phyloP scores from a whole-genome alignment of 2,113 vertebrate species.

The Neofelis nebulosa region DNA sequence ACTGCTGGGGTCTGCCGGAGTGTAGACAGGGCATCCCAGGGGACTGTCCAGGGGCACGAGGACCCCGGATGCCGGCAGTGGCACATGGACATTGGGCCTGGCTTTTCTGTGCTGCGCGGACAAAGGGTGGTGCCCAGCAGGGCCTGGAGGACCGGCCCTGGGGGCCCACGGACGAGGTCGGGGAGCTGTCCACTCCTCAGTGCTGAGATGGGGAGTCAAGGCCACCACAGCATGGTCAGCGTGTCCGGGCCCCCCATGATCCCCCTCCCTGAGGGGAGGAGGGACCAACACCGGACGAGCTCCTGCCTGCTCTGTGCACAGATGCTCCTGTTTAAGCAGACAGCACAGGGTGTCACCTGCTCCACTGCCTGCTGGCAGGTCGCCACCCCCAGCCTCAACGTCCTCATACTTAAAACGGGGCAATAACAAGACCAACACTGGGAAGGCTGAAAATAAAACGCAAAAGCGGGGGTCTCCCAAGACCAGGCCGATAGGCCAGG shows the following conservation, averaged over 20 bases:
- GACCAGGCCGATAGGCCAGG: neutral
- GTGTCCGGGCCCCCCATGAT: fast-evolving
- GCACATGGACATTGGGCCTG: fast-evolving
- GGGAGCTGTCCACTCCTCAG: neutral
- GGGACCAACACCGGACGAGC: fast-evolving
- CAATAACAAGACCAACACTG: fast-evolving
- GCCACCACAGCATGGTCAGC: neutral
- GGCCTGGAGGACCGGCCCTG: neutral
- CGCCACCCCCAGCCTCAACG: neutral
- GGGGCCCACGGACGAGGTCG: neutral
- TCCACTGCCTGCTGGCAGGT: neutral
- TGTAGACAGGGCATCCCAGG: neutral
- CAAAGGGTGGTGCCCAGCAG: neutral
- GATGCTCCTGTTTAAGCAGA: fast-evolving
- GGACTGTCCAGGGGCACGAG: neutral
- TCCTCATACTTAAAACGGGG: neutral
- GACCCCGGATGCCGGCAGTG: neutral
- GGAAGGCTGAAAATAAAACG: fast-evolving
- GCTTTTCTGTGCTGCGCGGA: neutral
- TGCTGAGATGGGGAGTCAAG: neutral
- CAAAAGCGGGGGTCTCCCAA: neutral
- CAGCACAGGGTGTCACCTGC: fast-evolving
- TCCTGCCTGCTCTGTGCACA: neutral
- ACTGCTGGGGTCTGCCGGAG: neutral
- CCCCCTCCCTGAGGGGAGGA: neutral